Evolutionary conservation across 2,797 vertebrate species (phyloP), one percentile per base, ranked within the genome.

Genomic region (Danio choprae): DNA sequence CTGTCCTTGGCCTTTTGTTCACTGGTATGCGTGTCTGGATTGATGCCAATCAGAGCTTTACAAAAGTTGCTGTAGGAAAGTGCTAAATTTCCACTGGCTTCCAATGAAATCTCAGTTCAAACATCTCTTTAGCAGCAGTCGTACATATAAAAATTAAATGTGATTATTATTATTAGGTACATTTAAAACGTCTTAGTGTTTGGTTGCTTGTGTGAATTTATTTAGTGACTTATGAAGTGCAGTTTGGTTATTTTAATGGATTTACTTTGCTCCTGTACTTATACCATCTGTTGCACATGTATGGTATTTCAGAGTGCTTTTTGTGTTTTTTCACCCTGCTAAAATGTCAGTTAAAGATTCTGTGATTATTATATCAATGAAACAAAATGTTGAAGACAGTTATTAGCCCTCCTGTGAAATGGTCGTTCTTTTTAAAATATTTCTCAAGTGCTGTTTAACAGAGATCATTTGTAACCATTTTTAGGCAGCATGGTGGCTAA

Each of bases 1-100:
- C 70, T 79, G 83, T 81, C 83, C 81, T 83, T 86, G 85, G 77
- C 82, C 82, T 76, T 82, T 82, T 84, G 77, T 86, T 84, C 68
- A 6, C n/a, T 55, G 72, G 84, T 73, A 86, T 86, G 79, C 20
- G 29, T 84, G 69, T 80, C 64, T 86, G 83, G 78, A 74, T 60
- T 53, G 29, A 7, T 62, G 53, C 56, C 77, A 73, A 9, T 81
- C 74, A 2, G 38, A 41, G 50, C 56, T 59, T 48, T 77, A 59
- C 40, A 18, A 70, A n/a, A 75, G 44, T 58, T 53, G 36, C 50
- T 8, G 43, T 11, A 13, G n/a, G 46, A 59, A 69, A 71, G 74
- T 55, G 38, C 64, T 62, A 6, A 76, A 77, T 65, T 69, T 83
- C 60, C n/a, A 3, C 53, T 6, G 9, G 15, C 43, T 68, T 68